phyloP scores from a whole-genome alignment of 2,888 invertebrate species.

The Nomada ruficornis region DNA sequence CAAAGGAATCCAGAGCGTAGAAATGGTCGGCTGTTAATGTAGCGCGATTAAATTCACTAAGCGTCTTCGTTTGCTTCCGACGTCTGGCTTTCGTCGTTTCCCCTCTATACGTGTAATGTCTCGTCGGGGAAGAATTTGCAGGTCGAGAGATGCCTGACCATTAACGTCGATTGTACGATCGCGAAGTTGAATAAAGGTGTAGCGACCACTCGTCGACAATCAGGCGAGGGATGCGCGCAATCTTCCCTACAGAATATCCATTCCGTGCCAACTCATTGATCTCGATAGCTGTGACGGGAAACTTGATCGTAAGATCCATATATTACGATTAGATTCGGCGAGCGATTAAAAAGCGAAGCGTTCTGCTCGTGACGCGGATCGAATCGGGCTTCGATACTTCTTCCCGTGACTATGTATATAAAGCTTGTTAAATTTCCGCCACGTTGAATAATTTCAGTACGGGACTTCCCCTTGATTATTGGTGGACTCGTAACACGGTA shows the following conservation, averaged over 20 bases:
- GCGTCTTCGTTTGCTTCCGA: neutral
- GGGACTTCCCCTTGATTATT: neutral
- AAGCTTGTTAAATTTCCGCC: slow-evolving; percentile 24
- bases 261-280: slow-evolving; percentile 42
- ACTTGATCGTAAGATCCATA: slow-evolving; percentile 1
- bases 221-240: slow-evolving; percentile 44
- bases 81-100: slow-evolving; percentile 22
- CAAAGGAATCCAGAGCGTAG: neutral
- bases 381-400: neutral
- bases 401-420: neutral
- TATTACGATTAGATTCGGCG: slow-evolving; percentile 30
- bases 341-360: slow-evolving; percentile 21
- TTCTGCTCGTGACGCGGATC: neutral
- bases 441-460: slow-evolving; percentile 11
- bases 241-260: slow-evolving; percentile 40
- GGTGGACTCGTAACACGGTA: neutral
- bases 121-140: slow-evolving; percentile 35
- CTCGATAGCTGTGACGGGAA: slow-evolving; percentile 25
- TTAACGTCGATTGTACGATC: slow-evolving; percentile 58
- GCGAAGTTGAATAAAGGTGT: slow-evolving; percentile 32
- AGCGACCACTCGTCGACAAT: slow-evolving; percentile 46
- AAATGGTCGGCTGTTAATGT: slow-evolving; percentile 51
- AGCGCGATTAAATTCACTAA: slow-evolving; percentile 31
- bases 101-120: slow-evolving; percentile 22
- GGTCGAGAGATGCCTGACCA: slow-evolving; percentile 60